These are phyloP conservation scores for Drosophila nr. perissopoda DNA, from an alignment of 2,888 invertebrate species.

Conservation along the genomic window DNA sequence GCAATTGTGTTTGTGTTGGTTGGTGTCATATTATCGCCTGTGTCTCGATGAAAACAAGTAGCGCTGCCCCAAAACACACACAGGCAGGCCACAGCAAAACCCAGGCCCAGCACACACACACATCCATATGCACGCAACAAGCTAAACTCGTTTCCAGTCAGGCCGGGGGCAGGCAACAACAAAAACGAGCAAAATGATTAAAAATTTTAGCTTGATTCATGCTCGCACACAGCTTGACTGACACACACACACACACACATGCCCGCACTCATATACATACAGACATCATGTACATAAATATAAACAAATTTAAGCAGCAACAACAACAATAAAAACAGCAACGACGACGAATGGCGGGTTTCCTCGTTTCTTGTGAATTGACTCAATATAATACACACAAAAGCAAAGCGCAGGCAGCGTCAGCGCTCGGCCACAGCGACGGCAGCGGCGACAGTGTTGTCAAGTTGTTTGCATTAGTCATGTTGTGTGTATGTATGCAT, in stretches of 20 bases:
- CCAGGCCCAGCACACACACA: constrained; percentile 24
- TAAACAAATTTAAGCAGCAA: constrained; percentile 56
- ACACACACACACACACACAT: constrained; percentile 17
- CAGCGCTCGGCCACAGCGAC: constrained; percentile 38
- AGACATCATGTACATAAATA: constrained; percentile 31
- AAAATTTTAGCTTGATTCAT: constrained; percentile 76
- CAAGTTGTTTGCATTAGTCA: constrained; percentile 78
- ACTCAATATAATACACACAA: constrained; percentile 67
- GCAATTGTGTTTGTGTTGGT: constrained; percentile 52
- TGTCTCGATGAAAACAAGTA: constrained; percentile 69
- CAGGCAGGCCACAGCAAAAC: constrained; percentile 31
- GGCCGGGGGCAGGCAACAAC: constrained; percentile 32
- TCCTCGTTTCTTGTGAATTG: constrained; percentile 83
- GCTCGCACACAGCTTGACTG: constrained; percentile 50
- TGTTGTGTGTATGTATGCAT: constrained; percentile 41
- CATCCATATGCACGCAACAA: constrained; percentile 58
- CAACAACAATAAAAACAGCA: constrained; percentile 39
- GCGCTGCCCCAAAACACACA: constrained; percentile 48
- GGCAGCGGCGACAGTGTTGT: constrained; percentile 68
- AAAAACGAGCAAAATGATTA: constrained; percentile 70
- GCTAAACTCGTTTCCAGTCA: constrained; percentile 72
- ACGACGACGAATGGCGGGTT: constrained; percentile 74
- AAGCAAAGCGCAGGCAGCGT: constrained; percentile 58
- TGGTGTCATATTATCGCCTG: constrained; percentile 62
- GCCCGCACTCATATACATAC: constrained; percentile 22